phyloP scores from a whole-genome alignment of 1,140 invertebrate species.

The Drosophila lowei region DNA sequence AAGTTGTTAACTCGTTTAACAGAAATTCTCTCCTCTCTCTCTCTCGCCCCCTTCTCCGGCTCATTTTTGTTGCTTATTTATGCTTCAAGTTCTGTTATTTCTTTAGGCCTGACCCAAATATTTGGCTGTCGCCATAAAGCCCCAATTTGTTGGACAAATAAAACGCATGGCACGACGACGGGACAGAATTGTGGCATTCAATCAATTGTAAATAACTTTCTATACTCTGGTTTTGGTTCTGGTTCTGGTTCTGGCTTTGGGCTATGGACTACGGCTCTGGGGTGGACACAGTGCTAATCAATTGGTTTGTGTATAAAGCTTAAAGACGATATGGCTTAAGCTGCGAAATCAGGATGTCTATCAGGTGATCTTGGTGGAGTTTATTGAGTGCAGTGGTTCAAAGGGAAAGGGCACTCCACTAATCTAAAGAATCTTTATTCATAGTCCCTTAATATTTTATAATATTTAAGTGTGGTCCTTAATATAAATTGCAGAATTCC shows the following conservation, averaged over 20 bases:
- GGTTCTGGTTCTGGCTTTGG: background rate
- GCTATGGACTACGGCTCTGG: too few species aligned
- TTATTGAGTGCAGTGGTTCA: too few species aligned
- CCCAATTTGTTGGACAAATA: slow-evolving; percentile 60
- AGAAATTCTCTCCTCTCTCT: slow-evolving; percentile 38
- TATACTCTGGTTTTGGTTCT: slow-evolving; percentile 2
- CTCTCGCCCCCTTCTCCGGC: slow-evolving; percentile 8
- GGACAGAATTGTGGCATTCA: slow-evolving; percentile 39
- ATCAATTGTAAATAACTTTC: slow-evolving; percentile 57
- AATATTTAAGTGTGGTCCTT: too few species aligned
- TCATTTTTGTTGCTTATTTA: slow-evolving; percentile 37
- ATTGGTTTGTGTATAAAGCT: slow-evolving; percentile 4
- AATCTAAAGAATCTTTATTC: too few species aligned
- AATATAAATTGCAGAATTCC: too few species aligned
- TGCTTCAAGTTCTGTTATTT: slow-evolving; percentile 74
- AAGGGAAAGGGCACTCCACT: too few species aligned
- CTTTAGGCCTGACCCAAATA: slow-evolving; percentile 70
- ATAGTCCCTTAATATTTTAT: too few species aligned
- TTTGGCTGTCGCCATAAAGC: slow-evolving; percentile 51
- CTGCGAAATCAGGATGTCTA: too few species aligned
- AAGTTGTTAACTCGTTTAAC: slow-evolving; percentile 78
- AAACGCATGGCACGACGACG: slow-evolving; percentile 27
- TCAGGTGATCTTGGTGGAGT: too few species aligned
- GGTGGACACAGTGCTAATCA: slow-evolving; percentile 8
- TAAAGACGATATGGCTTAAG: background rate